Evolutionary conservation across 2,888 invertebrate genomes (phyloP), one percentile per base, ranked within the genome.

Genomic region (Leptinotarsa peninsularis): DNA sequence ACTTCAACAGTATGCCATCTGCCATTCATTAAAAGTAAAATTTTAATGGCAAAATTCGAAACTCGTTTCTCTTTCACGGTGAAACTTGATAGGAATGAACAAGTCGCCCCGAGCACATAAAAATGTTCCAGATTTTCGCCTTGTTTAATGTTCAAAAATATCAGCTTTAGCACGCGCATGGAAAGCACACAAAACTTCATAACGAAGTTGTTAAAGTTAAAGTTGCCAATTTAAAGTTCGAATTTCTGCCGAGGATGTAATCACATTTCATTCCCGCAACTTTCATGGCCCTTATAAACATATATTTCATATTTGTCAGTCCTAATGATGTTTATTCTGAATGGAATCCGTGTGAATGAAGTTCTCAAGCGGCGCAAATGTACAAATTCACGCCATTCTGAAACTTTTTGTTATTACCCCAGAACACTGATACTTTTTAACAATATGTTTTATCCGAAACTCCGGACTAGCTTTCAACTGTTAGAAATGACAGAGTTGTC

Each of bases 151-250:
- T 23, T 58, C 49, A 58, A 76, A 73, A 76, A 72, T 60, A 76
- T 73, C 76, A 52, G 49, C 50, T 33, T 66, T 67, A 49, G 54
- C 70, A 56, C 66, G 67, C 63, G 56, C 68, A 58, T 69, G 56
- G 69, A 74, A 72, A 71, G 72, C 69, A 54, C 71, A 77, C 71
- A 72, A 68, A 79, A 80, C 74, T 79, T 76, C 75, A 76, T 80
- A 78, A 80, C 78, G 79, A 76, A 78, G 79, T 79, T 79, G 76
- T 77, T 67, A 66, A 75, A 76, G 76, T 76, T 80, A 76, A 73
- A 79, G 79, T 80, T 79, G 78, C 78, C 79, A 77, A 79, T 80
- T 80, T 80, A 75, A 76, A 76, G 72, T 78, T 76, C 58, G 72
- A 76, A 76, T 80, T 80, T 78, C 70, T 75, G 49, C 67, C 75